Base-by-base conservation (phyloP, 1,140 invertebrate species). In the Cotesia typhae region DNA sequence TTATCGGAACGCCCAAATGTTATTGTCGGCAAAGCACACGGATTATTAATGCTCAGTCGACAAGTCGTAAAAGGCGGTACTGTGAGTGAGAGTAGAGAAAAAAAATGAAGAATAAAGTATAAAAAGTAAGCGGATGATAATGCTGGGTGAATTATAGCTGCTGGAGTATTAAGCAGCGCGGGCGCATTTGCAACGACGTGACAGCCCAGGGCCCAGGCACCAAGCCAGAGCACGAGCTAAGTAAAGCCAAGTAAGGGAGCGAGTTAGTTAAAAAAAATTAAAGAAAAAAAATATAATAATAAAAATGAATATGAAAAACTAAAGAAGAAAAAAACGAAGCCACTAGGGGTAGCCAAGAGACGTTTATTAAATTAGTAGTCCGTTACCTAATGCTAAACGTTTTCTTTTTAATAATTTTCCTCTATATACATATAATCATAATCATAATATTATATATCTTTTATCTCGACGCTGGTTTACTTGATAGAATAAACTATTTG, bases 41-140 rank as follows among this genome's bases (percentile, higher is more conserved):
- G 75, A 75, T 77, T 77, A 77, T 77, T 77, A 77, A 77, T 77
- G 76, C 71, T 77, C 73, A 77, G 76, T 77, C 76, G 76, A 75
- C 76, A 77, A 74, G 76, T 77, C 76, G 76, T 77, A 77, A 77
- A 77, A 68, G 72, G 69, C 68, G 74, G 63, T 65, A 66, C 63
- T 53, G 61, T 55, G 67, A 52, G 28, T 28, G 28, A 47, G 41
- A 47, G 41, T 47, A 47, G 10, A 57, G 51, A 57, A 64, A 72
- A 47, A 47, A 51, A 52, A 67, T 41, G 57, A 59, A 37, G 37
- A 68, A 53, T 20, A 35, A 37, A 57, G 71, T 69, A 71, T 9
- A 47, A 77, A 74, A 73, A 74, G 71, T 66, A 59, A 37, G 53
- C 28, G 72, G 74, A 75, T 75, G 78, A 79, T 79, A 78, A 79